phyloP scores from a whole-genome alignment of 2,113 vertebrate species.

The Rhea pennata region DNA sequence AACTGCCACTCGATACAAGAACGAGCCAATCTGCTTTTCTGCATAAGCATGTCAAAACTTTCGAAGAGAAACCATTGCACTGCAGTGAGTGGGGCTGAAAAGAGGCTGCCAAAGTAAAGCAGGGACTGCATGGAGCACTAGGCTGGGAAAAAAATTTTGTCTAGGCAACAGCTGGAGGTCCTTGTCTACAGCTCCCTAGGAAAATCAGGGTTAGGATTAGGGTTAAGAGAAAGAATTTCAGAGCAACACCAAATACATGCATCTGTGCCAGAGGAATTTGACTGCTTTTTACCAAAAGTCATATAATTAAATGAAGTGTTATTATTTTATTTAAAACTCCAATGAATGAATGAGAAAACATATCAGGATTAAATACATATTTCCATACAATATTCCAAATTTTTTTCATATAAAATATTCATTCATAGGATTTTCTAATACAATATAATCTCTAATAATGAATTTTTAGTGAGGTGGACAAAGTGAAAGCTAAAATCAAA shows the following conservation, averaged over 20 bases:
- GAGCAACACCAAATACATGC: fast-evolving
- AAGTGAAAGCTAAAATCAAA: not conserved
- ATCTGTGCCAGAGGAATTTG: not conserved
- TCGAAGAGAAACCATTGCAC: not conserved
- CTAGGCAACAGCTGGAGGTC: not conserved
- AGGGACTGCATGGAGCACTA: not conserved
- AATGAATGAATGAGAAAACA: not conserved
- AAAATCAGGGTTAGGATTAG: not conserved
- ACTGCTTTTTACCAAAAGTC: not conserved
- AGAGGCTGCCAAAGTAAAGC: not conserved
- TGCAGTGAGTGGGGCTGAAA: not conserved
- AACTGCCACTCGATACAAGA: not conserved
- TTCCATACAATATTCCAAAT: not conserved
- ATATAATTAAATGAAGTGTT: not conserved
- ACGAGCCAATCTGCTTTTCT: not conserved
- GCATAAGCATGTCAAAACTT: not conserved
- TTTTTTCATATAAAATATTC: not conserved
- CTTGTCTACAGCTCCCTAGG: not conserved
- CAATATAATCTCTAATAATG: not conserved
- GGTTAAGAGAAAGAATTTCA: not conserved
- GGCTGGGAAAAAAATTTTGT: not conserved
- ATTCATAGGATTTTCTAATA: not conserved
- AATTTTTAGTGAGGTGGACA: not conserved
- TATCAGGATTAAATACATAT: not conserved
- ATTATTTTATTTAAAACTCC: not conserved